Evolutionary conservation across 2,888 invertebrate genomes (phyloP).

Genomic region (Cylindroiulus punctatus): DNA sequence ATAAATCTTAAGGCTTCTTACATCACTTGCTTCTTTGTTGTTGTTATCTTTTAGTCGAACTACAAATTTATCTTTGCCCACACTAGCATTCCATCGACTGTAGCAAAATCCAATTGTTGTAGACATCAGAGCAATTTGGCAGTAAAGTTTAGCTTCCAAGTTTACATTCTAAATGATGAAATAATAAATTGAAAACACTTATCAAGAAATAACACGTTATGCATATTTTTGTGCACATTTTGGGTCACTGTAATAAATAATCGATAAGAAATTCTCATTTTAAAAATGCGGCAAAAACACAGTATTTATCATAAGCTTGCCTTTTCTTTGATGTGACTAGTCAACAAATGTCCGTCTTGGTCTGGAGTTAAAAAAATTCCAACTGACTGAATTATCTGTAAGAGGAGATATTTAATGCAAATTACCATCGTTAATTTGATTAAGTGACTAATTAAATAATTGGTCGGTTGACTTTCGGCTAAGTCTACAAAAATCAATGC

Average conservation of each 20-base stretch:
- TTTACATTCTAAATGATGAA: not conserved
- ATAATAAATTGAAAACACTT: not conserved
- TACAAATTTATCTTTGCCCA: constrained; percentile 14
- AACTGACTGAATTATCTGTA: not conserved
- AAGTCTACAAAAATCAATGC: not conserved
- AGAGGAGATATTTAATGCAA: not conserved
- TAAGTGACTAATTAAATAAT: not conserved
- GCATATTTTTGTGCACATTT: too few relatives aligned
- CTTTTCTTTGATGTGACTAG: constrained; percentile 37
- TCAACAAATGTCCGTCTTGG: not conserved
- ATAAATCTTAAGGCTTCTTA: not conserved
- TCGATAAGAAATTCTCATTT: too few relatives aligned
- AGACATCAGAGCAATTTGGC: not conserved
- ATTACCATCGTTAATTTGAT: too few relatives aligned
- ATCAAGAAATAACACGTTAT: too few relatives aligned
- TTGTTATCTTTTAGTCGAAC: not conserved
- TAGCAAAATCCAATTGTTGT: not conserved
- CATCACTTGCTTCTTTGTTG: not conserved
- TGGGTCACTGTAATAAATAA: too few relatives aligned
- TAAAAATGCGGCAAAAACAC: too few relatives aligned
- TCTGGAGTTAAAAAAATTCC: constrained; percentile 36
- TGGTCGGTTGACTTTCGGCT: not conserved
- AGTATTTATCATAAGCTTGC: not conserved
- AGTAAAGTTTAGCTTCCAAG: constrained; percentile 17
- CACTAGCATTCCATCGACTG: constrained; percentile 30